These are phyloP conservation scores for Heliconius hermathena DNA, from an alignment of 1,140 invertebrate genomes.

Conservation along the genomic window DNA sequence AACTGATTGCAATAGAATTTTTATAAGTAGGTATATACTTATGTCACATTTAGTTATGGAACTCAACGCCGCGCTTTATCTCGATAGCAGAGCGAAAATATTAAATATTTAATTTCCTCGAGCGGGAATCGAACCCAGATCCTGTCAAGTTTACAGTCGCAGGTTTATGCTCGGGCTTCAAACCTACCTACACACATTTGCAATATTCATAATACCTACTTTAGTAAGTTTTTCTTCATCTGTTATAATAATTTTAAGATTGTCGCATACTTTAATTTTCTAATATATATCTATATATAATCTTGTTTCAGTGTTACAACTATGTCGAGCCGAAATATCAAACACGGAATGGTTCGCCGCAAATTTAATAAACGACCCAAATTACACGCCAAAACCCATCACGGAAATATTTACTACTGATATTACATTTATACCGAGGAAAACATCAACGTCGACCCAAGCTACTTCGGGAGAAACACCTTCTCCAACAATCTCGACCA, in stretches of 20 bases:
- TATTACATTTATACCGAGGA: constrained; percentile 52
- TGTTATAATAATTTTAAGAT: too few relatives aligned
- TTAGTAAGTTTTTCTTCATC: too few relatives aligned
- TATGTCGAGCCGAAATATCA: constrained; percentile 69
- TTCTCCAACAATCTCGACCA: not conserved
- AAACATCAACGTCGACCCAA: constrained; percentile 54
- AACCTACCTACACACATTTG: not conserved
- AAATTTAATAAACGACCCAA: constrained; percentile 67
- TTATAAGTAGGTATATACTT: too few relatives aligned
- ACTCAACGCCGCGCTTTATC: too few relatives aligned
- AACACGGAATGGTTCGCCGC: constrained; percentile 69
- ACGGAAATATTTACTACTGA: constrained; percentile 71
- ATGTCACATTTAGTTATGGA: too few relatives aligned
- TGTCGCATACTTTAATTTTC: too few relatives aligned
- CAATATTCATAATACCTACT: not conserved
- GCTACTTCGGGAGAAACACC: constrained; percentile 36
- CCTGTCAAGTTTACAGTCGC: too few relatives aligned
- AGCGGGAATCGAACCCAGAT: too few relatives aligned
- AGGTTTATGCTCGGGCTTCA: too few relatives aligned
- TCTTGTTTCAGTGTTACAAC: constrained; percentile 69
- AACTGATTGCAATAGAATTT: not conserved
- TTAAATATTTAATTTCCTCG: too few relatives aligned
- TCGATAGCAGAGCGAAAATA: too few relatives aligned
- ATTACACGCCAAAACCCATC: constrained; percentile 68
- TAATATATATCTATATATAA: not conserved